Conservation (phyloP, 2,888 invertebrate species). For the Pseudanteris insignis region DNA sequence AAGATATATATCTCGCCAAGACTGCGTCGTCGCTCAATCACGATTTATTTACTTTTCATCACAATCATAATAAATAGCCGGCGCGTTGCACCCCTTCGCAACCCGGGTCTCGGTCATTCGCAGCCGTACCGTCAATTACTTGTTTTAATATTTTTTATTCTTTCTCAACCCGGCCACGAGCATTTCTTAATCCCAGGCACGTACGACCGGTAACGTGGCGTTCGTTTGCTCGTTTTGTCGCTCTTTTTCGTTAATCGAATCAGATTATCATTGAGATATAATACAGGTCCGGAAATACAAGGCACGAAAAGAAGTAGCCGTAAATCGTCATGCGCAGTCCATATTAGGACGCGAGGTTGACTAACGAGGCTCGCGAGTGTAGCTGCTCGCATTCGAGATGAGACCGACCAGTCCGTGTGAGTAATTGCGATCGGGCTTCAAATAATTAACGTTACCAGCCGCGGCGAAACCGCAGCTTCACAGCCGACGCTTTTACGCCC, state of each 20-base stretch:
- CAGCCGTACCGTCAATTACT: conserved; percentile 28
- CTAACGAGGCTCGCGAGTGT: conserved; percentile 45
- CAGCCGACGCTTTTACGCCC: conserved; percentile 36
- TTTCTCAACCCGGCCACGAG: background rate
- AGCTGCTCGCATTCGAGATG: conserved; percentile 40
- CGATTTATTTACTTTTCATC: conserved; percentile 20
- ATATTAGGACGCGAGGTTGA: conserved; percentile 43
- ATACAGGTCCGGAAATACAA: conserved; percentile 42
- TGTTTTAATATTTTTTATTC: conserved; percentile 14
- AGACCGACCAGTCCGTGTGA: conserved; percentile 41
- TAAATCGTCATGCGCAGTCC: conserved; percentile 43
- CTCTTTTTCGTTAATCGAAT: conserved; percentile 42
- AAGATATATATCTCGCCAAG: too few species aligned
- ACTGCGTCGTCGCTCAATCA: conserved; percentile 13
- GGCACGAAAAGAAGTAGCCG: conserved; percentile 44
- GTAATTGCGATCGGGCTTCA: conserved; percentile 46
- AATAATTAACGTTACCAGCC: conserved; percentile 44
- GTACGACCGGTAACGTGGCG: conserved; percentile 19
- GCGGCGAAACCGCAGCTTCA: conserved; percentile 28
- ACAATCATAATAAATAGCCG: conserved; percentile 18
- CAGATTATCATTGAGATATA: conserved; percentile 46
- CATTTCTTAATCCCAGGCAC: conserved; percentile 41
- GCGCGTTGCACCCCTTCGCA: background rate
- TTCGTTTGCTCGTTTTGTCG: conserved; percentile 34
- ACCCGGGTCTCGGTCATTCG: conserved; percentile 8